Base-by-base conservation (phyloP, 2,113 vertebrate species). In the Chaetodon trifascialis region DNA sequence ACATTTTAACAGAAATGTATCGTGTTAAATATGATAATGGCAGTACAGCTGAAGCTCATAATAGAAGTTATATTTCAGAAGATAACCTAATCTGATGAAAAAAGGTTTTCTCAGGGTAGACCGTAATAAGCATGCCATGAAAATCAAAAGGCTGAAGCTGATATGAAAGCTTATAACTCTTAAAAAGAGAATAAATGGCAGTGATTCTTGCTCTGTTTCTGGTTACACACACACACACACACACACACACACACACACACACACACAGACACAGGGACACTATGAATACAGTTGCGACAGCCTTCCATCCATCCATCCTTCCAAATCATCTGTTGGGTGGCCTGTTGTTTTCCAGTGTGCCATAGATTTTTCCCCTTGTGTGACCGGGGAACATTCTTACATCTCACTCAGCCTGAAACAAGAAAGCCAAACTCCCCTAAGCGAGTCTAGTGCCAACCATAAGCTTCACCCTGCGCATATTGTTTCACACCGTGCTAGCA, bases 401-500 rank as follows among this genome's bases (percentile, higher is more conserved):
- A 58, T 84, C 72, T 80, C 64, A 15, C 49, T 92, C 77, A 84
- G 79, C 77, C 88, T 72, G 73, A 87, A 81, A 88, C 46, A 40
- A 82, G 68, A 75, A 68, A 46, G 63, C 81, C 47, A 74, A 77
- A 49, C 38, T 59, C 34, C 44, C 11, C 63, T 16, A 34, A 58
- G 66, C 55, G 64, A 49, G 30, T 19, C 15, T 3, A 44, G 49
- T n/a, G 68, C 69, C 78, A 78, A 58, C 55, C 16, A 38, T 78
- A 66, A 81, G 62, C 80, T 60, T 65, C 47, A 55, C 58, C 68
- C 52, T 55, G 52, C 23, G 25, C 76, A 68, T 88, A 77, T 89
- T 70, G 76, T 85, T 89, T 88, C 66, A 83, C 89, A 91, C 83
- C 82, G 84, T 87, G 73, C 84, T 72, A 25, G 80, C 70, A 44